A percentile compares a stretch with the other conserved stretches of the same genome.
These are phyloP conservation scores for Fregata magnificens DNA, from an alignment of 2,113 vertebrate species.

Conservation along the genomic window DNA sequence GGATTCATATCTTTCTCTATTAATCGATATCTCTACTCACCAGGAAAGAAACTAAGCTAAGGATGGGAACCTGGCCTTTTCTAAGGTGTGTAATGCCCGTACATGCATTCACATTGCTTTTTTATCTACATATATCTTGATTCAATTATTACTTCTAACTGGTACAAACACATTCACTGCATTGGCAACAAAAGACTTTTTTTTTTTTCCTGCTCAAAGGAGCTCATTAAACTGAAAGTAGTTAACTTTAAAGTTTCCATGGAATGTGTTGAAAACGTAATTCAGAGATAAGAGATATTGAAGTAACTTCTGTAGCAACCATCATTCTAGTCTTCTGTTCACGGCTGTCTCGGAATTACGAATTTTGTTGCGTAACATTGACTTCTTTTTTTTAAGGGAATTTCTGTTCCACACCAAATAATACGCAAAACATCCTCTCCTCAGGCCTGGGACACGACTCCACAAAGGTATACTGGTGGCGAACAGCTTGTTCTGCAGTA, in stretches of 20 bases:
- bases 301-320: neutral
- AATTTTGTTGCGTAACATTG: neutral
- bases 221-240: constrained; percentile 52
- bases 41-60: neutral
- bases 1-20: constrained; percentile 22
- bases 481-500: neutral
- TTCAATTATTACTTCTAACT: constrained; percentile 53
- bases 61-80: constrained; percentile 10
- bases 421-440: neutral
- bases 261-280: neutral
- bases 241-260: constrained; percentile 9
- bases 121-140: constrained; percentile 52
- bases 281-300: constrained; percentile 13
- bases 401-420: neutral
- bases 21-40: neutral
- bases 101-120: constrained; percentile 22
- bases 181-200: constrained; percentile 38
- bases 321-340: neutral
- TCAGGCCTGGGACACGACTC: neutral
- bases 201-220: neutral
- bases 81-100: constrained; percentile 20
- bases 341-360: neutral
- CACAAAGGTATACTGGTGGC: neutral
- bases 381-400: neutral
- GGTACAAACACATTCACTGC: constrained; percentile 51